Base-by-base conservation (phyloP, 2,888 invertebrate genomes). In the Cistogaster globosa region DNA sequence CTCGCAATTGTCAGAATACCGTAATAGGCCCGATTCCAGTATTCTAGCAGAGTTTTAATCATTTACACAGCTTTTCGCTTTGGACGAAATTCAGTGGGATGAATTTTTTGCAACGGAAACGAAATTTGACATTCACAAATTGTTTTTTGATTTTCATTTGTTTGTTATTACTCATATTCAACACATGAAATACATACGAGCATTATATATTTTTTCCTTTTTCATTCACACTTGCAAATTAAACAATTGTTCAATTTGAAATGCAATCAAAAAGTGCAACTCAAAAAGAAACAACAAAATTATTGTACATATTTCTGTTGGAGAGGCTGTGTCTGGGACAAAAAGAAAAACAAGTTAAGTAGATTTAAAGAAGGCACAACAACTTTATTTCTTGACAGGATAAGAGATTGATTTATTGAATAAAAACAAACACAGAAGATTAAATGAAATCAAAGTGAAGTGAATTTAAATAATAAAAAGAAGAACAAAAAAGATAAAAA, bases 401-500 rank as follows among this genome's bases (percentile, higher is more conserved):
- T 83, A 83, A 83, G 86, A 83, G 83, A 86, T 86, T 45, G 58
- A 82, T 77, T 51, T 18, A 75, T 74, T 71, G 81, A 42, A 32
- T 75, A 53, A 84, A 45, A 65, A 16, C 45, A 45, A 65, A 16
- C 45, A 77, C 9, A 80, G 53, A 32, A 71, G 38, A 62, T 58
- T 32, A 67, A 51, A 38, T 2, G 55, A 42, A 63, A 58, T 62
- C 22, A 67, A 60, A 58, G 20, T 45, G 32, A 26, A 53, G 51
- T 42, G 18, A 69, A 32, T 62, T 62, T 5, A 32, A 57, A 68
- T 11, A 68, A 45, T n/a, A 38, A 1, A 42, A 51, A 11, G 4
- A 26, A 26, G 4, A 26, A 26, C 4, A 26, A 26, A 26, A 26
- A 26, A 26, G 26, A 26, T 1, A 26, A 26, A 63, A 20, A n/a